phyloP scores from a whole-genome alignment of 2,797 vertebrate species.

The Danio jaintianensis region DNA sequence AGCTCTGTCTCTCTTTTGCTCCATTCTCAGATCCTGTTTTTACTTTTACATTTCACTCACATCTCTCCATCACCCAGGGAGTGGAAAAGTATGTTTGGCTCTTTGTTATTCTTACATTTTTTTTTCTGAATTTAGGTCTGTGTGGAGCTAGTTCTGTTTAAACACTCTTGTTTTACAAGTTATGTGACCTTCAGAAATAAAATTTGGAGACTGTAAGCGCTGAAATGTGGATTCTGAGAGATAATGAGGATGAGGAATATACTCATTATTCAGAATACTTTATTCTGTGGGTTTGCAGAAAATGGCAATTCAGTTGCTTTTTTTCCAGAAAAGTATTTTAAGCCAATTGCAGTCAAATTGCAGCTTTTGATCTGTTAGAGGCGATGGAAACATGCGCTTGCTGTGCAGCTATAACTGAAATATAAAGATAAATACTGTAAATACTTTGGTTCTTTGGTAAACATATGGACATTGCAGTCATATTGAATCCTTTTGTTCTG shows the following conservation, averaged over 20 bases:
- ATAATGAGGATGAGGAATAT: not conserved
- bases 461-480: not conserved
- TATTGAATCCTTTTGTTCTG: too few species aligned
- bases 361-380: not conserved
- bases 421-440: not conserved
- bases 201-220: not conserved
- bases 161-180: constrained; percentile 1
- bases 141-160: not conserved
- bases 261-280: not conserved
- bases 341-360: not conserved
- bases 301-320: not conserved
- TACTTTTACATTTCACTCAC: constrained; percentile 6
- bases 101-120: not conserved
- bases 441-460: not conserved
- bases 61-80: not conserved
- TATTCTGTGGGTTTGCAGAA: not conserved
- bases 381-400: not conserved
- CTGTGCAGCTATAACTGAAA: not conserved
- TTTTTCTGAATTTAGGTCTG: not conserved
- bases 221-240: not conserved
- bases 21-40: constrained; percentile 7
- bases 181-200: not conserved
- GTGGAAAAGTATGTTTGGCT: not conserved
- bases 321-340: constrained; percentile 12
- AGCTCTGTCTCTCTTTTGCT: constrained; percentile 31